Base-by-base conservation (phyloP, 2,888 invertebrate species). In the Stenichneumon culpator region DNA sequence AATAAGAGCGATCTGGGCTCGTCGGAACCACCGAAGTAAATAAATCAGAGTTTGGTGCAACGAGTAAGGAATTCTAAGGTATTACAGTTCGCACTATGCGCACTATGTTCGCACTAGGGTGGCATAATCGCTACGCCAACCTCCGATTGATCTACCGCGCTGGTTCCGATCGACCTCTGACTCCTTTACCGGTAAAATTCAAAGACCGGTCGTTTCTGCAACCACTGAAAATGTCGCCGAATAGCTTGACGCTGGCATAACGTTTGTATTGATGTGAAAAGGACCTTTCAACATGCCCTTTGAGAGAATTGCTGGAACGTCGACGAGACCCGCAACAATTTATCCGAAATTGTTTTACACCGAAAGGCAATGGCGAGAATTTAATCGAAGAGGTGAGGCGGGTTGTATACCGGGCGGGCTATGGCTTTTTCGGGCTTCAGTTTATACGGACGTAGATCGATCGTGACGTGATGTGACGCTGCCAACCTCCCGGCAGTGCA, bases 361-460 rank as follows among this genome's bases (percentile, higher is more conserved):
- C 54, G 44, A 36, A 65, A 70, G 65, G 50, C 52, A 70, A 68
- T 73, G 78, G 74, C 68, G 84, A 63, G 82, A 79, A 79, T 79
- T 68, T 70, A 82, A 78, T 81, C 68, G 81, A 75, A 79, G 84
- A 82, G 79, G 73, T 80, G 80, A 79, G 73, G 39, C 25, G 14
- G 57, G 47, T 36, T 70, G 54, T 80, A 57, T 28, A n/a, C 47
- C 52, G 47, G n/a, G n/a, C 52, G 22, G 54, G 54, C 79, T 74
- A 79, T 78, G 78, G 84, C 82, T 75, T 83, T 85, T 80, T 79
- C 85, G 72, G 69, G 63, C 77, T 82, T 82, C 84, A 79, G 84
- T 84, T 84, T 82, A 84, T 80, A 82, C 74, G 68, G 82, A 83
- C 82, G 84, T 84, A 86, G 72, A 88, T 87, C 87, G 89, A 87